phyloP scores from a whole-genome alignment of 1,140 invertebrate genomes.

The Olivierus martensii region DNA sequence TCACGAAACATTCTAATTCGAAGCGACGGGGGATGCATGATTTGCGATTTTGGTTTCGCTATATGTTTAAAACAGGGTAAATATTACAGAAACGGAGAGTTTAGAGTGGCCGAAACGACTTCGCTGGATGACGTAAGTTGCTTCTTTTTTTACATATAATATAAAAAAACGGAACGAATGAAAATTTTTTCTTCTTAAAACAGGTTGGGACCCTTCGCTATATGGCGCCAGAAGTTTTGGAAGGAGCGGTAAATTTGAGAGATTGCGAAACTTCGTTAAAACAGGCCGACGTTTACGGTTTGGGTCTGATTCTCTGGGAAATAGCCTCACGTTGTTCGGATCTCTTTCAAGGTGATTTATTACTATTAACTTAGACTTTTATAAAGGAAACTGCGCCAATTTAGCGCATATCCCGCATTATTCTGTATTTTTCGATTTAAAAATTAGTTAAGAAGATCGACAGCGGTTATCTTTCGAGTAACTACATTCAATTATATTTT shows the following conservation, averaged over 20 bases:
- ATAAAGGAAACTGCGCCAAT: no score
- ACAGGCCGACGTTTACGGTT: conserved; percentile 88
- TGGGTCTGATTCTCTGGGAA: conserved; percentile 85
- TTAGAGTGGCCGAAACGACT: conserved; percentile 52
- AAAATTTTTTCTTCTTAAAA: conserved; percentile 4
- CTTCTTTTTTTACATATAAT: not conserved
- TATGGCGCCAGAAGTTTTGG: conserved; percentile 86
- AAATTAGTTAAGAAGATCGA: no score
- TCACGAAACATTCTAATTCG: conserved; percentile 70
- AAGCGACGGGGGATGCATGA: conserved; percentile 52
- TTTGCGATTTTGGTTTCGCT: conserved; percentile 77
- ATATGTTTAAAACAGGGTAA: conserved; percentile 45
- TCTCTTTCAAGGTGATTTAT: conserved; percentile 32
- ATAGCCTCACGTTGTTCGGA: conserved; percentile 55
- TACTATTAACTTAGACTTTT: no score
- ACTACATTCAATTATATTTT: no score
- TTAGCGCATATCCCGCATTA: no score
- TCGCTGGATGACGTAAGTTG: conserved; percentile 54
- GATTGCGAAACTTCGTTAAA: conserved; percentile 74
- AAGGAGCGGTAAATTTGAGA: conserved; percentile 75
- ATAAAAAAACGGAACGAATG: no score
- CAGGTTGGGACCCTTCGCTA: conserved; percentile 78
- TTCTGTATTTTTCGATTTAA: no score
- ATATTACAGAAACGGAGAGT: conserved; percentile 48
- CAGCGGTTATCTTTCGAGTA: no score